A percentile compares a stretch with the other conserved stretches of the same genome.
phyloP scores from a whole-genome alignment of 2,797 vertebrate genomes.

The Cynodonichthys magdalenae region DNA sequence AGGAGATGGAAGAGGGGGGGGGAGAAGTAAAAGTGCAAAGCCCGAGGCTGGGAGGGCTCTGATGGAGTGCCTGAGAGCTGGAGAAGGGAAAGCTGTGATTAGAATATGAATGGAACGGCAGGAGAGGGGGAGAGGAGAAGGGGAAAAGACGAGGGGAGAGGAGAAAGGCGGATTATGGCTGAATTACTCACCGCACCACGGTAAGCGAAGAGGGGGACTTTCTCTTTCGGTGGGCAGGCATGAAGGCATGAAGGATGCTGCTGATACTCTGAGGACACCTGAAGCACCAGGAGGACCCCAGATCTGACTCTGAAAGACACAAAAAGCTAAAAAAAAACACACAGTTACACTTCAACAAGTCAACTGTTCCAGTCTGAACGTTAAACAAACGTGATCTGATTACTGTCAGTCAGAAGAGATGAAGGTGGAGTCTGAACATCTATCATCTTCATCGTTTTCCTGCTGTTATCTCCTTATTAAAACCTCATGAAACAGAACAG shows the following conservation, averaged over 20 bases:
- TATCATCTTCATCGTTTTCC: slow-evolving; percentile 50
- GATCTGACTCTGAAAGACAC: slow-evolving; percentile 4
- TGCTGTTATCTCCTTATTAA: slow-evolving; percentile 79
- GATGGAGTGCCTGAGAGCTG: slow-evolving; percentile 95
- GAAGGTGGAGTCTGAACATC: slow-evolving; percentile 41
- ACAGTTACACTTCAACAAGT: slow-evolving; percentile 2
- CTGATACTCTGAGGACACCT: slow-evolving; percentile 52
- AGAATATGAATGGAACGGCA: slow-evolving; percentile 99
- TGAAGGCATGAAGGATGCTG: slow-evolving; percentile 45
- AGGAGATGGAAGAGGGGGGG: slow-evolving; percentile 83
- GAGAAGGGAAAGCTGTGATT: slow-evolving; percentile 99
- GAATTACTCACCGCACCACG: slow-evolving; percentile 92
- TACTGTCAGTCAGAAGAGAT: slow-evolving; percentile 62
- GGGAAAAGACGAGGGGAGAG: slow-evolving; percentile 71
- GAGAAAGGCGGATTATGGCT: slow-evolving; percentile 92
- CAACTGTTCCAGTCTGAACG: slow-evolving; percentile 19
- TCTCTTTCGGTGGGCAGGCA: slow-evolving; percentile 71
- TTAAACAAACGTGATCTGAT: slow-evolving; percentile 50
- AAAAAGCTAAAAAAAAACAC: neutral
- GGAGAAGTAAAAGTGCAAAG: slow-evolving; percentile 92
- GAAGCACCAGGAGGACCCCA: slow-evolving; percentile 32
- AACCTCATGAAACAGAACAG: slow-evolving; percentile 82
- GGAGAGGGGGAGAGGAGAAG: slow-evolving; percentile 89
- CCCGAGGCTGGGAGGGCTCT: slow-evolving; percentile 87
- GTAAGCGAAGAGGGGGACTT: slow-evolving; percentile 86